phyloP scores from a whole-genome alignment of 2,888 invertebrate genomes.

The Monochamus alternatus region DNA sequence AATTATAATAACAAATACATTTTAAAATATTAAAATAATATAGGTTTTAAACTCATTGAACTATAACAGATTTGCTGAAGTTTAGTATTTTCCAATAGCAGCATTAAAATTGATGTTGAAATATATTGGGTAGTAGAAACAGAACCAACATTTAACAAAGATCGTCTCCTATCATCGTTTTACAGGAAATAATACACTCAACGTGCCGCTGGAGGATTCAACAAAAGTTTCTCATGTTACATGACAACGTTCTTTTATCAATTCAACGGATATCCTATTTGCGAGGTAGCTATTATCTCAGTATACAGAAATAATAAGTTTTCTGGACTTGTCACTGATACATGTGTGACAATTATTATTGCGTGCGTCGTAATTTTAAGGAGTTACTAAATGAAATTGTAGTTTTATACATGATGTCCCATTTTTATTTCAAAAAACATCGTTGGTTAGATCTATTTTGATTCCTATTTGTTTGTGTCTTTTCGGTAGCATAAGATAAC shows the following conservation, averaged over 20 bases:
- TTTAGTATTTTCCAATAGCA: background rate
- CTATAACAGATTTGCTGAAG: too few relatives aligned
- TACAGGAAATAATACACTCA: background rate
- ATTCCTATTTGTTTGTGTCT: too few relatives aligned
- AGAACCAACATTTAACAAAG: too few relatives aligned
- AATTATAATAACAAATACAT: too few relatives aligned
- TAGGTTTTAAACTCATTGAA: too few relatives aligned
- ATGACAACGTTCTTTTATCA: slow-evolving; percentile 28
- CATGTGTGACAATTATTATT: background rate
- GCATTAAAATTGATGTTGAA: background rate
- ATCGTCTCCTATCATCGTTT: background rate
- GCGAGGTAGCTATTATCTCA: slow-evolving; percentile 9
- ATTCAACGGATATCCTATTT: slow-evolving; percentile 29
- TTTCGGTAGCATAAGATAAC: too few relatives aligned
- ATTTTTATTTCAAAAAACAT: too few relatives aligned
- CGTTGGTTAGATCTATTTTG: too few relatives aligned
- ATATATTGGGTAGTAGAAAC: background rate
- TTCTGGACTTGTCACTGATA: background rate
- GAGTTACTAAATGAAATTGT: background rate
- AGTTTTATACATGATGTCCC: background rate
- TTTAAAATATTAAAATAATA: too few relatives aligned
- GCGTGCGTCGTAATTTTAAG: background rate
- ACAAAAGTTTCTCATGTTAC: slow-evolving; percentile 21
- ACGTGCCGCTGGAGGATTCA: background rate
- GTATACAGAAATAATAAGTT: slow-evolving; percentile 11